phyloP scores from a whole-genome alignment of 1,140 invertebrate species.

The Rhopalosiphum padi region DNA sequence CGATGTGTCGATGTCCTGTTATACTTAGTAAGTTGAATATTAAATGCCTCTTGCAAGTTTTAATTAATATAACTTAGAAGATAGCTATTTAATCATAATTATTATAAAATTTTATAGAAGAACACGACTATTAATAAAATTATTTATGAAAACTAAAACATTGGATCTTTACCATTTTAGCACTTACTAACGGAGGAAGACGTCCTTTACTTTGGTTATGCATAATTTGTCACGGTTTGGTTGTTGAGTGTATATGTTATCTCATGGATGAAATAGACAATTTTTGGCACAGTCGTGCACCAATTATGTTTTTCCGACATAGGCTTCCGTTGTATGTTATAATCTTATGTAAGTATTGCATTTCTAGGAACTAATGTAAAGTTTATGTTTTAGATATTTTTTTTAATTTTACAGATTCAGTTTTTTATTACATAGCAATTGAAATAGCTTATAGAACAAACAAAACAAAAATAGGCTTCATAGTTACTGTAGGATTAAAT shows the following conservation, averaged over 20 bases:
- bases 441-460: not conserved
- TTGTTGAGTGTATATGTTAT: conserved; percentile 71
- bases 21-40: not conserved
- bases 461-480: conserved; percentile 9
- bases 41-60: not conserved
- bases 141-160: not conserved
- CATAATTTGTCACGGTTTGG: conserved; percentile 72
- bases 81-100: not conserved
- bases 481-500: conserved; percentile 70
- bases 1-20: too few relatives aligned
- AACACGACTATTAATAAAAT: not conserved
- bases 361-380: not conserved
- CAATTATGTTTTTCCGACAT: conserved; percentile 73
- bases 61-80: not conserved
- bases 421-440: conserved; percentile 50
- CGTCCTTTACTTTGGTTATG: conserved; percentile 76
- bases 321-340: conserved; percentile 76
- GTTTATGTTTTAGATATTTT: not conserved
- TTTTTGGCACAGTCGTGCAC: conserved; percentile 81
- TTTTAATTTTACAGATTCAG: conserved; percentile 21
- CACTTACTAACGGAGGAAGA: conserved; percentile 72
- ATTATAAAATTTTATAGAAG: not conserved
- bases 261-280: conserved; percentile 74
- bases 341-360: conserved; percentile 72
- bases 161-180: conserved; percentile 63